phyloP scores from a whole-genome alignment of 2,888 invertebrate genomes.

The Eucera pruinosa region DNA sequence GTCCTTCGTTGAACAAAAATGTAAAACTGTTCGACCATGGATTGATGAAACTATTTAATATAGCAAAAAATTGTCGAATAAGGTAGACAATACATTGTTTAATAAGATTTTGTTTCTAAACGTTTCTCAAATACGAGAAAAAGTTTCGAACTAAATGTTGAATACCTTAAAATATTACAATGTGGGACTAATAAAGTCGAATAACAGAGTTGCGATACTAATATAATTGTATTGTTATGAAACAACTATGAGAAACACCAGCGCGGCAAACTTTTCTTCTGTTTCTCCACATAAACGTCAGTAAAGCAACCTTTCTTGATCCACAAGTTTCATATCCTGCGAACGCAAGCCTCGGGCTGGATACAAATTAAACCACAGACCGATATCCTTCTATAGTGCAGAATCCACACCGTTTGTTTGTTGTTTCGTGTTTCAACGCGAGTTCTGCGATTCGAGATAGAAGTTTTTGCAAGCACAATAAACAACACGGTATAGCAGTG shows the following conservation, averaged over 20 bases:
- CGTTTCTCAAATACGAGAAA: too few relatives aligned
- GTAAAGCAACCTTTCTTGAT: constrained; percentile 54
- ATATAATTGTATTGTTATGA: too few relatives aligned
- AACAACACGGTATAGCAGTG: not conserved
- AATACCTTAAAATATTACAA: too few relatives aligned
- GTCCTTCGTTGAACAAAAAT: too few relatives aligned
- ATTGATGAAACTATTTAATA: too few relatives aligned
- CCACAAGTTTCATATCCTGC: constrained; percentile 34
- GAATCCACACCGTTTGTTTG: not conserved
- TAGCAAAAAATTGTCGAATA: too few relatives aligned
- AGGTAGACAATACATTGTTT: too few relatives aligned
- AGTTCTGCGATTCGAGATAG: not conserved
- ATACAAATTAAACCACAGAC: constrained; percentile 57
- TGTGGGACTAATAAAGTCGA: too few relatives aligned
- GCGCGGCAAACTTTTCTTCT: constrained; percentile 30
- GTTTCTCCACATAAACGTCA: constrained; percentile 18
- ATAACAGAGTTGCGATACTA: too few relatives aligned
- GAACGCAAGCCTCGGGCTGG: constrained; percentile 43
- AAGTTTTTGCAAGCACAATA: constrained; percentile 11
- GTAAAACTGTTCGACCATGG: too few relatives aligned
- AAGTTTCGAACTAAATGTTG: too few relatives aligned
- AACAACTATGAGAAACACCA: constrained; percentile 44
- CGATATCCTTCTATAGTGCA: constrained; percentile 31
- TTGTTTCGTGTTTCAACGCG: constrained; percentile 20
- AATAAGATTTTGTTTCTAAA: too few relatives aligned